Evolutionary conservation across 2,888 invertebrate genomes (phyloP).

Genomic region (Idaea biselata): DNA sequence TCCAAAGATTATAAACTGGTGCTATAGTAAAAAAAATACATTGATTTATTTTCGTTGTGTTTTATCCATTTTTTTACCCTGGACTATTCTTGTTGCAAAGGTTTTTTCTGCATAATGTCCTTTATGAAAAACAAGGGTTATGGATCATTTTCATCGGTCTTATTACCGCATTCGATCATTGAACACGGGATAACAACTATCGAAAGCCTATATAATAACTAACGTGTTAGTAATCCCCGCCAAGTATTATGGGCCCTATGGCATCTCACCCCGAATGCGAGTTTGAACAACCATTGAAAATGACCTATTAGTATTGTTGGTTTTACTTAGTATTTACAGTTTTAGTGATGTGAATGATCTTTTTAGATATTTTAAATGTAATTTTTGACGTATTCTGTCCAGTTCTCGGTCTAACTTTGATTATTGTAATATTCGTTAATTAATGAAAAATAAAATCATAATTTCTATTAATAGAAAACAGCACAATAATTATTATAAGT

Average conservation of each 20-base stretch:
- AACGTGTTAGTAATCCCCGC: too few species aligned
- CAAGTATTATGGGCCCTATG: too few species aligned
- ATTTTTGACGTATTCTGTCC: not conserved
- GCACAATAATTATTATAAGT: not conserved
- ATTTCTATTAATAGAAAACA: not conserved
- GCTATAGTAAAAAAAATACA: not conserved
- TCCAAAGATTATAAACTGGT: not conserved
- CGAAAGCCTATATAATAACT: too few species aligned
- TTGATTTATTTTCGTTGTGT: not conserved
- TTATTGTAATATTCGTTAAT: not conserved
- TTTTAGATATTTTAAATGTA: not conserved
- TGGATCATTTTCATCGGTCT: too few species aligned
- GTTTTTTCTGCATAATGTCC: not conserved
- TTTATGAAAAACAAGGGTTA: not conserved
- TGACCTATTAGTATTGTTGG: not conserved
- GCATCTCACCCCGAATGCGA: too few species aligned
- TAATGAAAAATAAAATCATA: not conserved
- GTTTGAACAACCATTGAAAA: too few species aligned
- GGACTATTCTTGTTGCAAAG: not conserved
- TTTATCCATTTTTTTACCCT: not conserved
- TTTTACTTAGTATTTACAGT: not conserved
- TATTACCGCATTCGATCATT: too few species aligned
- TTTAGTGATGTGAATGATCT: not conserved
- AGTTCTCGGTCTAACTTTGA: not conserved
- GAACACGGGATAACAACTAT: too few species aligned